Percentiles rank a stretch among this genome's conserved stretches.
Conservation (phyloP, 2,888 invertebrate genomes). For the Aspidapion aeneum region DNA sequence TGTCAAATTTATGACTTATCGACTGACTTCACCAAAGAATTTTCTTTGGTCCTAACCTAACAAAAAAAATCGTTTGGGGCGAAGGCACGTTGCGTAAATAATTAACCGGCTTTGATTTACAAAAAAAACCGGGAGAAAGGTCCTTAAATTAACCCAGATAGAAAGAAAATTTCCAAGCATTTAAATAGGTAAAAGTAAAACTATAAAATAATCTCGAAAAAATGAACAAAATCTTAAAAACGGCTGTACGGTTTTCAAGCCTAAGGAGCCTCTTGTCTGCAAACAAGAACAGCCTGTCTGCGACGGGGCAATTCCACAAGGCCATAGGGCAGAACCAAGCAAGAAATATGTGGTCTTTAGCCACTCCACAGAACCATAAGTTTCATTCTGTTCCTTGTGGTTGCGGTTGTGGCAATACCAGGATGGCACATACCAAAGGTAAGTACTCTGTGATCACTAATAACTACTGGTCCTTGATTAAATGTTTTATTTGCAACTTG, state of each 20-base stretch:
- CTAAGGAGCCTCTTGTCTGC: slow-evolving; percentile 38
- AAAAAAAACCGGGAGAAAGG: too few species aligned
- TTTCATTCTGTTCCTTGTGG: slow-evolving; percentile 60
- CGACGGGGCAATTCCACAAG: slow-evolving; percentile 28
- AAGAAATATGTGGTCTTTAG: slow-evolving; percentile 73
- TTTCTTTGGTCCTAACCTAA: too few species aligned
- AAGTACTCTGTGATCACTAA: too few species aligned
- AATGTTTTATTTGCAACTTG: neutral
- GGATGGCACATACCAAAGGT: slow-evolving; percentile 70
- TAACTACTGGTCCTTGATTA: too few species aligned
- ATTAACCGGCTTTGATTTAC: neutral
- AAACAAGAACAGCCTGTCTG: slow-evolving; percentile 37
- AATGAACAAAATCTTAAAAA: slow-evolving; percentile 69
- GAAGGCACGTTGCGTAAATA: neutral
- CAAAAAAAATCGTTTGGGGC: too few species aligned
- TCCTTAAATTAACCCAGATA: too few species aligned
- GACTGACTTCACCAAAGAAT: too few species aligned
- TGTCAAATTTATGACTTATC: too few species aligned
- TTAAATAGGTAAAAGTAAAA: neutral
- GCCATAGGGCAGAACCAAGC: slow-evolving; percentile 63
- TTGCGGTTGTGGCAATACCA: slow-evolving; percentile 59
- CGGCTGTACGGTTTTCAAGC: slow-evolving; percentile 51
- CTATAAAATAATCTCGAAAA: slow-evolving; percentile 40
- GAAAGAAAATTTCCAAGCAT: too few species aligned
- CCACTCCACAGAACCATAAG: slow-evolving; percentile 49